Base-by-base conservation (phyloP, 2,113 vertebrate genomes). In the Microcebus murinus region DNA sequence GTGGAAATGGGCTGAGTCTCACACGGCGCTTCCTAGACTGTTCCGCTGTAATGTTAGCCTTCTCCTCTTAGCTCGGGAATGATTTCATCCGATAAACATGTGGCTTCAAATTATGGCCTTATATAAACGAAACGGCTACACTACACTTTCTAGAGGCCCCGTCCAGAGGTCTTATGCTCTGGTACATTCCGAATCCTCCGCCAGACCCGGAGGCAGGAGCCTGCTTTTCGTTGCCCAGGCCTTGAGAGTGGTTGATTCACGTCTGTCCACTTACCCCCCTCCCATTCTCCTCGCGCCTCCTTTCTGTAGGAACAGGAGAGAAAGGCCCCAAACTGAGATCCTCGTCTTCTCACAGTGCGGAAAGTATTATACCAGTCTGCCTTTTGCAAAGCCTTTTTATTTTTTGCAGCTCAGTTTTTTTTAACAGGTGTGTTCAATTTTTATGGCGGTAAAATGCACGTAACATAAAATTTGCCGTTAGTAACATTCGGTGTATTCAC, bases 21-120 rank as follows among this genome's bases (percentile, higher is more conserved):
- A 3, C 31, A 20, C 29, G 65, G 42, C 68, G 95, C 36, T 73
- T 86, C 86, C 94, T 96, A 77, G 63, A 91, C 31, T 81, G 34
- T 94, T 97, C 95, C 90, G 85, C 92, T 81, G 79, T 96, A 97
- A 98, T 96, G 77, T 42, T 96, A 94, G 97, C 94, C 97, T 97
- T 98, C 98, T 97, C 93, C 97, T 98, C 98, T 98, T 97, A 98
- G 97, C 96, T 95, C 50, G 0, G 0, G 97, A 90, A 25, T 99
- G 98, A 98, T 98, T 95, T 99, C 98, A 99, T 68, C 97, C 89
- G 45, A 98, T 95, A 98, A 98, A 98, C 97, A 98, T 98, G 98
- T 97, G 96, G 4, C 98, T 98, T 97, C 97, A 97, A 98, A 98
- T 98, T 98, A 98, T 98, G 97, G 98, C 98, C 98, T 98, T 98